Base-by-base conservation (phyloP, 2,888 invertebrate genomes). In the Leptinotarsa rubiginosa region DNA sequence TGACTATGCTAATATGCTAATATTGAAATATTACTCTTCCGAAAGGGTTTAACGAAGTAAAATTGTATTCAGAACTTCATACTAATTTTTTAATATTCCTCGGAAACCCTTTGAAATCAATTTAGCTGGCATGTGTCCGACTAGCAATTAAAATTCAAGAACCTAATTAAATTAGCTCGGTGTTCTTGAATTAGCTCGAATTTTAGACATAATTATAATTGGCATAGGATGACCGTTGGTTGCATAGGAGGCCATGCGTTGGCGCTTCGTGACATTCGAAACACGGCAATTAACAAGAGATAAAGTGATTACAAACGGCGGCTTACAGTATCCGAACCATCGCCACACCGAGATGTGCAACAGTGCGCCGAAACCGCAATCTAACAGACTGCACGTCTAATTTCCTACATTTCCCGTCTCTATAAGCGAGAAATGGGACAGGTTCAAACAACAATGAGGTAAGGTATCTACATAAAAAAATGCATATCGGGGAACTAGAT, bases 261-360 rank as follows among this genome's bases (percentile, higher is more conserved):
- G 52, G 52, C 49, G 76, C 74, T 75, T 70, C 77, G 76, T 79
- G 80, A 81, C 83, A 82, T 77, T 80, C 79, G 83, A 80, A 83
- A 82, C 81, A 80, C 79, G 80, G 81, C 83, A 84, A 84, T 84
- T 84, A 84, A 83, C 83, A 78, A 77, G 81, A 83, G 83, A 83
- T 84, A 84, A 84, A 83, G 83, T 81, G 83, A 84, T 84, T 84
- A 84, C 82, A 81, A 81, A 81, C 81, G 80, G 75, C 78, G 75
- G 77, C 69, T 74, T 74, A 70, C 70, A 72, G 20, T 70, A 73
- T 73, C 73, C 69, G 73, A 41, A 62, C 62, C 62, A 41, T n/a
- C 41, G 62, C 62, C 62, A 41, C 62, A 62, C 62, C 62, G 62
- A 62, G 62, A 62, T 62, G 62, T 62, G 62, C 62, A 62, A 62